These are phyloP conservation scores for rat (Rattus norvegicus) DNA, from an alignment of 2,113 vertebrate genomes.

Conservation along the genomic window GRCr8 NC_086028.1:59685001-59685500, in stretches of 20 bases:
- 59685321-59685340: conserved; percentile 14
- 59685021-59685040: background rate
- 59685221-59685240: conserved; percentile 45
- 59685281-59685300: background rate
- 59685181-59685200: background rate
- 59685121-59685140: background rate
- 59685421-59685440: background rate
- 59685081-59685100: background rate
- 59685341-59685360: background rate
- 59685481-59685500: background rate
- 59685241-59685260: background rate
- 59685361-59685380: background rate
- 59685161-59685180: background rate
- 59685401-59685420: conserved; percentile 20
- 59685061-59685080: background rate
- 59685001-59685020: background rate
- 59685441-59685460: conserved; percentile 22
- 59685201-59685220: background rate
- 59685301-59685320: background rate
- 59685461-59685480: background rate
- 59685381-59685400: background rate
- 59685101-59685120: background rate
- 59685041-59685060: background rate
- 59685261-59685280: background rate
- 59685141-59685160: too few relatives aligned